Percentiles rank a stretch among this genome's conserved stretches.
These are phyloP conservation scores for Crambe crambe DNA, from an alignment of 37 sponge, comb jelly and placozoan species.

Conservation along the genomic window DNA sequence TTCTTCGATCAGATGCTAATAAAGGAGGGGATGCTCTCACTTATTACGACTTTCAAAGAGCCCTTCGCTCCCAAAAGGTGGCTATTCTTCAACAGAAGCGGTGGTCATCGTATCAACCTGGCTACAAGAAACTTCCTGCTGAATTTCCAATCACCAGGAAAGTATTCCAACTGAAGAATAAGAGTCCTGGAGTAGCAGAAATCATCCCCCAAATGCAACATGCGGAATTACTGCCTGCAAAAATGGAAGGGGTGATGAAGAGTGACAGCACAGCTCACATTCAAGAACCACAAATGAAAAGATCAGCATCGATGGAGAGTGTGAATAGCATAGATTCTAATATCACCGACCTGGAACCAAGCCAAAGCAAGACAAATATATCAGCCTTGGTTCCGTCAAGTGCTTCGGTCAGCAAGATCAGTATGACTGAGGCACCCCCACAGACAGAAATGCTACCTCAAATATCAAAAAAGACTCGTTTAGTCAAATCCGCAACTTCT, in stretches of 20 bases:
- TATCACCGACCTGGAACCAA: background rate
- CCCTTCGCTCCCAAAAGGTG: constrained; percentile 39
- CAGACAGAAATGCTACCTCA: constrained; percentile 8
- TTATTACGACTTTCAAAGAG: constrained; percentile 46
- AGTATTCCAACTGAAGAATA: background rate
- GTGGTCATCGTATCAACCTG: constrained; percentile 12
- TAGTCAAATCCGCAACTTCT: constrained; percentile 38
- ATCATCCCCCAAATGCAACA: background rate
- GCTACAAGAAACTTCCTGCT: constrained; percentile 39
- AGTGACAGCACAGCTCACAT: background rate
- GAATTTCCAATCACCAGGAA: background rate
- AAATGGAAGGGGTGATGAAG: background rate
- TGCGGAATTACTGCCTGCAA: background rate
- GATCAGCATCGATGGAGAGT: background rate
- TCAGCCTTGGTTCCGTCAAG: background rate
- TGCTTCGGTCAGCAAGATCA: background rate
- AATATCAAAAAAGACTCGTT: background rate
- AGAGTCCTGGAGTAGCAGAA: no score
- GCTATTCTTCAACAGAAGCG: constrained; percentile 47
- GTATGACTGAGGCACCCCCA: background rate
- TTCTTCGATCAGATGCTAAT: constrained; percentile 50
- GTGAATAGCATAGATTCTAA: background rate
- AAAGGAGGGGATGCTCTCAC: constrained; percentile 52
- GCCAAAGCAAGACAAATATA: background rate
- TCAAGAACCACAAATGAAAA: background rate